Conservation (phyloP, 2,888 invertebrate species). For the Acleris emargana region DNA sequence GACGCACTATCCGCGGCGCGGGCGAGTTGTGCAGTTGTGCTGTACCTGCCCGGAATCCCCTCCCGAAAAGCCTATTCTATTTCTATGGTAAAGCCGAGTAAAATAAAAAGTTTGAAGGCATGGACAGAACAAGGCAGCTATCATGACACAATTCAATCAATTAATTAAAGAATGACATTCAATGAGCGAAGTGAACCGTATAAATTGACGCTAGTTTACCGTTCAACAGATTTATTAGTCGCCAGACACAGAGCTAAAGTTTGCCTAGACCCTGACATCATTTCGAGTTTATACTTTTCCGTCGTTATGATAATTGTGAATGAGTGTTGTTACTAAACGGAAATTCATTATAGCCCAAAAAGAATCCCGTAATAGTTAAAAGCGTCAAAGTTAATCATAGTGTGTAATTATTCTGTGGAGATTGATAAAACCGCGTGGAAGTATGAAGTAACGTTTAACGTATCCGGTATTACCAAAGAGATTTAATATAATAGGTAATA, state of each 20-base stretch:
- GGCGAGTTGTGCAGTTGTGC: too few relatives aligned
- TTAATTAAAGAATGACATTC: constrained; percentile 18
- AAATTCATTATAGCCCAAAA: neutral
- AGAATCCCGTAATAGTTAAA: too few relatives aligned
- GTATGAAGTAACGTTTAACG: too few relatives aligned
- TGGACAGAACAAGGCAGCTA: neutral
- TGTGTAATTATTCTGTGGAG: constrained; percentile 11
- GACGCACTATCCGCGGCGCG: too few relatives aligned
- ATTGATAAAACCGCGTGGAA: constrained; percentile 10
- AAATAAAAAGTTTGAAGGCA: neutral
- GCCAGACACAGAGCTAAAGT: neutral
- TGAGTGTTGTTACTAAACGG: neutral
- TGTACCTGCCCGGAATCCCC: too few relatives aligned
- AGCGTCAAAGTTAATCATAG: neutral
- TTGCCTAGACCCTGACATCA: neutral
- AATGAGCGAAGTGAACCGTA: constrained; percentile 8
- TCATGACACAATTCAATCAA: constrained; percentile 24
- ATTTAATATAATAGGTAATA: too few relatives aligned
- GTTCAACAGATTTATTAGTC: constrained; percentile 7
- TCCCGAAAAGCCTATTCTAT: too few relatives aligned
- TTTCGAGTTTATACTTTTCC: neutral
- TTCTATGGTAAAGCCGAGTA: too few relatives aligned
- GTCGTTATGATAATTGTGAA: neutral
- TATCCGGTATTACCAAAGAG: too few relatives aligned
- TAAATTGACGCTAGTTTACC: constrained; percentile 16